Evolutionary conservation across 2,888 invertebrate genomes (phyloP), one percentile per base, ranked within the genome.

Genomic region (Rhyacophila evoluta): DNA sequence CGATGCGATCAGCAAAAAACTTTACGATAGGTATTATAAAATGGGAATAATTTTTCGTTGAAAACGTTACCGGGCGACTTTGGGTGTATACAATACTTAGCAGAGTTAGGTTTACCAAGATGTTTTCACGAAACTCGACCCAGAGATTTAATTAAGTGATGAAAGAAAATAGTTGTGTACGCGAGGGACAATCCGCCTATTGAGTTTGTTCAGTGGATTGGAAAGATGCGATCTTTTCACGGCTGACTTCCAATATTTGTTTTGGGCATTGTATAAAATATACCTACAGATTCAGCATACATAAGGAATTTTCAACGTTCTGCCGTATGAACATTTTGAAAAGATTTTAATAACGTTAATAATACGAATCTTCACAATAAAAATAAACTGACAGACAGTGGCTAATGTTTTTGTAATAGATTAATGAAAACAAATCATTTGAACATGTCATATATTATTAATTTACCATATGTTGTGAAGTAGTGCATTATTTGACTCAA

Each of bases 81-180:
- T 39, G 15, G n/a, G 12, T 12, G 39, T 39, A 39, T n/a, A n/a
- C n/a, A 15, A 39, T 39, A 39, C 39, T 1, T 25, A 6, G 19
- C 2, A 19, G 55, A 19, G 55, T 55, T 55, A 8, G 19, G 55
- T 2, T 55, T 4, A 55, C 25, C 15, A 19, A 55, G 10, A 55
- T 55, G 55, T 55, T 27, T 72, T 72, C 72, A 15, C n/a, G 19
- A 72, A 72, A 72, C 37, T 37, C 36, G 69, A 55, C 15, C 36
- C 67, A 27, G 55, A 72, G 77, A 77, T 77, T 72, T 72, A 77
- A 77, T 77, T 77, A 77, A 77, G 72, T 72, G 77, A 77, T 77
- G 72, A 77, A 28, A 70, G 77, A 77, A 33, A 77, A 77, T 29
- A 41, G 36, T 15, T 73, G 37, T 55, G 19, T 2, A 19, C 55